A percentile compares a stretch with the other conserved stretches of the same genome.
Conservation (phyloP, 2,888 invertebrate genomes). For the Clunio marinus region DNA sequence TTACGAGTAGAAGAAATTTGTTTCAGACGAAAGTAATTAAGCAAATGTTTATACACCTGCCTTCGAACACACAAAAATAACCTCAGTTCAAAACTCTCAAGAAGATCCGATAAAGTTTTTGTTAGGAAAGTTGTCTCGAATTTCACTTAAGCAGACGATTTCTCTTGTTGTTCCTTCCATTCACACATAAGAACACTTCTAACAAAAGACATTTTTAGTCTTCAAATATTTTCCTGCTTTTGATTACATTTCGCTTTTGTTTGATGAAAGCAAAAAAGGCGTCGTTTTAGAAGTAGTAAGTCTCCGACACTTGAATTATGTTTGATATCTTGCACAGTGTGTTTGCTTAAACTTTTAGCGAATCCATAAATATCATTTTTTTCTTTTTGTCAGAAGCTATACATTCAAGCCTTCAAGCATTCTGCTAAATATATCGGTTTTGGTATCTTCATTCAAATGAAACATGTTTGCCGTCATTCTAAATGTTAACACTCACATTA, state of each 20-base stretch:
- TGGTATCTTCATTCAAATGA: neutral
- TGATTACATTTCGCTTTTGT: neutral
- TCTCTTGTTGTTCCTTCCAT: neutral
- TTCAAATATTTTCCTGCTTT: neutral
- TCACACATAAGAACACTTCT: neutral
- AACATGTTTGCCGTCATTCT: neutral
- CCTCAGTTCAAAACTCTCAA: neutral
- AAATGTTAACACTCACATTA: conserved; percentile 1
- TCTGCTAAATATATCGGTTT: neutral
- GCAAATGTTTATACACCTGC: conserved; percentile 12
- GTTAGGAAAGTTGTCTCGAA: neutral
- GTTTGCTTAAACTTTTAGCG: conserved; percentile 7
- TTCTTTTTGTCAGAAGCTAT: neutral
- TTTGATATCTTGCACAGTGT: neutral
- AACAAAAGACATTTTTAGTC: neutral
- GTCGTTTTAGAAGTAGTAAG: neutral
- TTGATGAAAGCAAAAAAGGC: conserved; percentile 1
- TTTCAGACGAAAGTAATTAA: conserved; percentile 5
- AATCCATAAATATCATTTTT: neutral
- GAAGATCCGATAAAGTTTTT: neutral
- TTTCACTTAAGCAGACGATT: neutral
- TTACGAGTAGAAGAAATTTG: neutral
- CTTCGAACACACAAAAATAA: no score
- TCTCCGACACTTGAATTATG: neutral
- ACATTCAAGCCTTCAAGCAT: neutral